Base-by-base conservation (phyloP, 2,113 vertebrate genomes). In the Oostethus manadensis region DNA sequence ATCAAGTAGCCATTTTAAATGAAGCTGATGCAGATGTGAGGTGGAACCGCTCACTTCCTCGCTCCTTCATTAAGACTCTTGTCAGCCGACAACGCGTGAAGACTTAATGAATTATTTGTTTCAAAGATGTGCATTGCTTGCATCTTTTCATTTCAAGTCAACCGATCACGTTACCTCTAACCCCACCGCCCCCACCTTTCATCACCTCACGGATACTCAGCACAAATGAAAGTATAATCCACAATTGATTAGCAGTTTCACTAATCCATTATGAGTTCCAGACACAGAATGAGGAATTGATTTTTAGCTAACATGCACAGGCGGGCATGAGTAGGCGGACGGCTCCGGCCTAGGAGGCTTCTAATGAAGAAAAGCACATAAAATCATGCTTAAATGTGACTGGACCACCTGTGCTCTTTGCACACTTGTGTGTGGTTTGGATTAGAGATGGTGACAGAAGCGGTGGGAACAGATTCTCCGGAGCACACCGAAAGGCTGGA, bases 401-500 rank as follows among this genome's bases (percentile, higher is more conserved):
- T 15, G 8, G 23, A 51, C 50, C 22, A 51, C 49, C 14, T 17
- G 22, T 3, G 22, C 4, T 33, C 5, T 33, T 33, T 33, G 29
- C 29, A 33, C 5, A 33, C 26, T 51, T 18, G 22, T 6, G 11
- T 26, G 2, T 26, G 7, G 4, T 48, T 20, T 21, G 18, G 48
- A 26, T 56, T 44, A 10, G 54, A 66, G 64, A 22, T 7, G 64
- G 20, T 13, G 18, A 11, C 61, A 64, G 70, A 56, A 60, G 1
- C 57, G 67, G 51, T 63, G 10, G 62, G 71, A 66, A 68, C 69
- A 73, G 72, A 69, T 56, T 76, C 64, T 71, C 66, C 62, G 80
- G 64, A 71, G 70, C 45, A 38, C 2, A n/a, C 54, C 73, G 70
- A 81, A 75, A 67, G 70, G 70, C 70, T 67, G 59, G 72, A 64